A percentile compares a stretch with the other conserved stretches of the same genome.
Evolutionary conservation across 1,140 invertebrate genomes (phyloP).

Genomic region (Drosophila arawakana): DNA sequence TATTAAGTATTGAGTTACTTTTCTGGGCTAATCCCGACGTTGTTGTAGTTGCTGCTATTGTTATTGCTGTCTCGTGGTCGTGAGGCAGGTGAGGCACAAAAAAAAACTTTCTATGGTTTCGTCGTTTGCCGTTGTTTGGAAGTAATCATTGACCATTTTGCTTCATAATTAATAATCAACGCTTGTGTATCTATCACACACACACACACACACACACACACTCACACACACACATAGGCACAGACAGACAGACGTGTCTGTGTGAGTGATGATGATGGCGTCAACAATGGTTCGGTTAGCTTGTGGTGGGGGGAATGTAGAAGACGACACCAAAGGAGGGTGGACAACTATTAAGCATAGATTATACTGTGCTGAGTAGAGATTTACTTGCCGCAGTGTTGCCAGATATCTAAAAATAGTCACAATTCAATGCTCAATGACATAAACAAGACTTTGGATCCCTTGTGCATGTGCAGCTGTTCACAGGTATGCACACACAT

Average conservation of each 20-base stretch:
- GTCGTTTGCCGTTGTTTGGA: slow-evolving; percentile 43
- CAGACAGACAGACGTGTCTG: background rate
- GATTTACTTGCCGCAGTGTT: slow-evolving; percentile 37
- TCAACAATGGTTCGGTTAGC: background rate
- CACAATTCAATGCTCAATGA: slow-evolving; percentile 2
- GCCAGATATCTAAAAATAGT: slow-evolving; percentile 26
- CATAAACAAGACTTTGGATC: slow-evolving; percentile 4
- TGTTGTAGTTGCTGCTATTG: slow-evolving; percentile 1
- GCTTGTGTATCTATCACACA: slow-evolving; percentile 63
- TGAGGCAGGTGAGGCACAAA: slow-evolving; percentile 12
- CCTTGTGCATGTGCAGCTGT: slow-evolving; percentile 68
- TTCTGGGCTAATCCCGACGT: slow-evolving; percentile 49
- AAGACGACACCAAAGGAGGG: slow-evolving; percentile 12
- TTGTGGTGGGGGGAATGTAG: slow-evolving; percentile 9
- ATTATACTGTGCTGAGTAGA: background rate
- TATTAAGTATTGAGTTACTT: slow-evolving; percentile 62
- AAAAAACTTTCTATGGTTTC: slow-evolving; percentile 67
- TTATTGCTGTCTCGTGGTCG: slow-evolving; percentile 5
- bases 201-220: background rate
- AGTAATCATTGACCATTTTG: slow-evolving; percentile 67
- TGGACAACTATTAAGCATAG: slow-evolving; percentile 38
- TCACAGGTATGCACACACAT: slow-evolving; percentile 59
- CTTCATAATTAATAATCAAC: slow-evolving; percentile 79
- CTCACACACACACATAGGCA: background rate
- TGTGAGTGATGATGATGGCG: slow-evolving; percentile 13